These are phyloP conservation scores for Gyrodactylus bullatarudis DNA, from an alignment of 1,140 invertebrate species.

Conservation along the genomic window DNA sequence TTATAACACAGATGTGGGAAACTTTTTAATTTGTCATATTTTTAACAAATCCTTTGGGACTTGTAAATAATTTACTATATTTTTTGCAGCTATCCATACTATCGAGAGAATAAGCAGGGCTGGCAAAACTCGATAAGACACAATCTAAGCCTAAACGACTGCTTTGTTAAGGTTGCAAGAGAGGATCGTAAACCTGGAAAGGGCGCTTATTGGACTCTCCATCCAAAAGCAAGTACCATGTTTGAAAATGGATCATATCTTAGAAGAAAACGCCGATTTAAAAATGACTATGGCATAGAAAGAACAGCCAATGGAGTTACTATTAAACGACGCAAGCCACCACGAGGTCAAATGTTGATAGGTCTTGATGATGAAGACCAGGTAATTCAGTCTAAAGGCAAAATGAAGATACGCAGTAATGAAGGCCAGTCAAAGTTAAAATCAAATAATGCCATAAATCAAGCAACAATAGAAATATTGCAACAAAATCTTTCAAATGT, in stretches of 20 bases:
- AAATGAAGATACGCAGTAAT: too few relatives aligned
- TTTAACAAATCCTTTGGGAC: too few relatives aligned
- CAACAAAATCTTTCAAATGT: not conserved
- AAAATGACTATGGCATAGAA: constrained; percentile 50
- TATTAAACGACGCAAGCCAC: not conserved
- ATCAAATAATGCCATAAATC: not conserved
- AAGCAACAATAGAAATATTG: not conserved
- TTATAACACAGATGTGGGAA: too few relatives aligned
- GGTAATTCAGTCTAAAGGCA: not conserved
- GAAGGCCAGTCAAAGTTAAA: not conserved
- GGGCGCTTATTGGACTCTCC: constrained; percentile 80
- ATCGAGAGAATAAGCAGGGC: constrained; percentile 14
- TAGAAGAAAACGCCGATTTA: constrained; percentile 51
- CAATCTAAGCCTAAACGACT: constrained; percentile 25
- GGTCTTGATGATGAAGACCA: not conserved
- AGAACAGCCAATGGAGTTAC: not conserved
- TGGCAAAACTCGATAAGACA: constrained; percentile 25
- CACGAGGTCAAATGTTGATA: not conserved
- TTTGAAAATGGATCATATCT: constrained; percentile 85
- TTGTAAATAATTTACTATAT: not conserved
- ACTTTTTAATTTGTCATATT: too few relatives aligned
- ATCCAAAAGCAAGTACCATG: constrained; percentile 85
- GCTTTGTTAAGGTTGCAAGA: constrained; percentile 25
- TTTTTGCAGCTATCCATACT: constrained; percentile 1
- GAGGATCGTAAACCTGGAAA: constrained; percentile 27